Evolutionary conservation across 2,113 vertebrate genomes (phyloP).

Genomic region (Puffinus mauretanicus): DNA sequence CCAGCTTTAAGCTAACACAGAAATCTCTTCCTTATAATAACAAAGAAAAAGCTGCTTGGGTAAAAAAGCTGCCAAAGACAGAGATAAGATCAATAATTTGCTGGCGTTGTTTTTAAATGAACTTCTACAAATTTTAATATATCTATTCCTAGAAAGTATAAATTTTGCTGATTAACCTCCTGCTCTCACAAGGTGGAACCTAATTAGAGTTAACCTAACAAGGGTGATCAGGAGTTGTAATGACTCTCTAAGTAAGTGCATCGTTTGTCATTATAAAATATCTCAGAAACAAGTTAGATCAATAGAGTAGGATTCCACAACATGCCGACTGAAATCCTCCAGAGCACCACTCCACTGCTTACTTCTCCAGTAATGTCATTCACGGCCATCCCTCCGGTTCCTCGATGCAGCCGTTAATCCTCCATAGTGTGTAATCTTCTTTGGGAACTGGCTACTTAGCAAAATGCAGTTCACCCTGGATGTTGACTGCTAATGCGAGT

Average conservation of each 20-base stretch:
- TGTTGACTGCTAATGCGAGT: not conserved
- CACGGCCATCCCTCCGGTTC: not conserved
- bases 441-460: constrained; percentile 17
- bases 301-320: constrained; percentile 2
- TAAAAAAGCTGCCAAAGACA: not conserved
- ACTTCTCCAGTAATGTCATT: not conserved
- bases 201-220: constrained; percentile 16
- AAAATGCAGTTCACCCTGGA: constrained; percentile 9
- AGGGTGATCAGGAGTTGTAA: constrained; percentile 3
- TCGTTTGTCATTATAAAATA: constrained; percentile 19
- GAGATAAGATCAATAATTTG: constrained; percentile 10
- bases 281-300: constrained; percentile 18
- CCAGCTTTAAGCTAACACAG: not conserved
- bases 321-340: not conserved
- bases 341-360: not conserved
- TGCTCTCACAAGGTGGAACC: not conserved
- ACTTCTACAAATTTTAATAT: constrained; percentile 5
- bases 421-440: constrained; percentile 37
- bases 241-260: not conserved
- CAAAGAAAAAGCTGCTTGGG: not conserved
- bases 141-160: not conserved
- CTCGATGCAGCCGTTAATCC: constrained; percentile 3
- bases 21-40: not conserved
- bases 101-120: constrained; percentile 19
- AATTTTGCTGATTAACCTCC: constrained; percentile 38